Evolutionary conservation across 2,888 invertebrate species (phyloP).

Genomic region (Shargacucullia verbasci): DNA sequence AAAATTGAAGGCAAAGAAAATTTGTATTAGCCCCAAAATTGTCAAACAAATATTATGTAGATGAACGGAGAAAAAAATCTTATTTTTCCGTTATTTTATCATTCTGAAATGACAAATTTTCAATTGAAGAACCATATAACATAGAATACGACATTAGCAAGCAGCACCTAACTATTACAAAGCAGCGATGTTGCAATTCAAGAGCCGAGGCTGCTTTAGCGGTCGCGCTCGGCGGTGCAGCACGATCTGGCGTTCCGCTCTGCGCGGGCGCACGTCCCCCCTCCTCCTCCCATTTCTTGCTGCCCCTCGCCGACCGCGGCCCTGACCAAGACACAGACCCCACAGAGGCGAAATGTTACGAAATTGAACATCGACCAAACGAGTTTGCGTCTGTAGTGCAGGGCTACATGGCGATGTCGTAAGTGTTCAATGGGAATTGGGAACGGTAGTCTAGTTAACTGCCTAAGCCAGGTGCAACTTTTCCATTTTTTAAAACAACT

Average conservation of each 20-base stretch:
- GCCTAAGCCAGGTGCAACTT: conserved; percentile 43
- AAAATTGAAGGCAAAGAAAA: no score
- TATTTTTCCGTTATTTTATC: neutral
- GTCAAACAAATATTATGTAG: no score
- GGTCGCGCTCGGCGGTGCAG: conserved; percentile 88
- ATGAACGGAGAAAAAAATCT: no score
- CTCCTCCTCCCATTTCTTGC: conserved; percentile 62
- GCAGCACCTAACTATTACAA: conserved; percentile 70
- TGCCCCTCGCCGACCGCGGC: conserved; percentile 66
- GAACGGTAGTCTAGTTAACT: conserved; percentile 58
- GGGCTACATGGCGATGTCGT: conserved; percentile 59
- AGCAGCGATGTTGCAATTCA: conserved; percentile 83
- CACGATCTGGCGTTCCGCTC: conserved; percentile 88
- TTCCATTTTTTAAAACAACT: conserved; percentile 37
- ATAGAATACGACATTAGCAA: conserved; percentile 26
- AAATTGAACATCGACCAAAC: conserved; percentile 80
- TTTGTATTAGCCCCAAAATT: no score
- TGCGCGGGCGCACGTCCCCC: conserved; percentile 75
- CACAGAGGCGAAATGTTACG: conserved; percentile 82
- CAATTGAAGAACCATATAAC: conserved; percentile 14
- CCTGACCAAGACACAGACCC: conserved; percentile 87
- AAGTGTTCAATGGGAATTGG: conserved; percentile 63
- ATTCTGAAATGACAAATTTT: neutral
- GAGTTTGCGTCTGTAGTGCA: conserved; percentile 66
- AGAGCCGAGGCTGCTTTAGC: conserved; percentile 81